Base-by-base conservation (phyloP, 2,797 vertebrate genomes). In the Etheostoma perlongum region DNA sequence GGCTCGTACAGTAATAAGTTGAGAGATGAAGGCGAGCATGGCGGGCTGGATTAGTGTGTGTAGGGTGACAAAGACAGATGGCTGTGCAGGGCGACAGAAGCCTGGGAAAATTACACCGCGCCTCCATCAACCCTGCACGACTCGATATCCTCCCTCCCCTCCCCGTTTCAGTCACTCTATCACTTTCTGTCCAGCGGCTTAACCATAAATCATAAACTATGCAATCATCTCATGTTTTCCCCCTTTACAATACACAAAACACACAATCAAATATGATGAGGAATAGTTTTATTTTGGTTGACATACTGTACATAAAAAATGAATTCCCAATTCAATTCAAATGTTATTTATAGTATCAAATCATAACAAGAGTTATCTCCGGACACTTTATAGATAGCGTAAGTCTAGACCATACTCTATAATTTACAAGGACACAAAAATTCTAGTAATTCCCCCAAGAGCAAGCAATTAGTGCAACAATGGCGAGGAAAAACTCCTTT, bases 41-140 rank as follows among this genome's bases (percentile, higher is more conserved):
- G 85, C 60, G 30, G 74, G 49, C 67, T 72, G 74, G 78, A 82
- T 85, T 74, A 78, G 73, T n/a, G 72, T 25, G 70, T n/a, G 72
- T 72, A 3, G 51, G 63, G 74, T 52, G 89, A 91, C 85, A 83
- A 12, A 84, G 90, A 91, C 75, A 83, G 79, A 92, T 76, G 86
- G 79, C 44, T 2, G 65, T 1, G 70, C 55, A 44, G 33, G 74
- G 58, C 55, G 76, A 82, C 85, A 72, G 72, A 74, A 73, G 78
- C 71, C 74, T 27, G 81, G 52, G 81, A 73, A 79, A 76, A 78
- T 63, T 44, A 75, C 65, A 79, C 60, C 4, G 14, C 62, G 78
- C 55, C 57, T 66, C 79, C 27, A n/a, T 70, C 78, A 72, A 55
- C 2, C 51, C 65, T 3, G 36, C 69, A n/a, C 42, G 1, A 44